Conservation (phyloP, 2,888 invertebrate genomes). For the Mechanitis mazaeus region DNA sequence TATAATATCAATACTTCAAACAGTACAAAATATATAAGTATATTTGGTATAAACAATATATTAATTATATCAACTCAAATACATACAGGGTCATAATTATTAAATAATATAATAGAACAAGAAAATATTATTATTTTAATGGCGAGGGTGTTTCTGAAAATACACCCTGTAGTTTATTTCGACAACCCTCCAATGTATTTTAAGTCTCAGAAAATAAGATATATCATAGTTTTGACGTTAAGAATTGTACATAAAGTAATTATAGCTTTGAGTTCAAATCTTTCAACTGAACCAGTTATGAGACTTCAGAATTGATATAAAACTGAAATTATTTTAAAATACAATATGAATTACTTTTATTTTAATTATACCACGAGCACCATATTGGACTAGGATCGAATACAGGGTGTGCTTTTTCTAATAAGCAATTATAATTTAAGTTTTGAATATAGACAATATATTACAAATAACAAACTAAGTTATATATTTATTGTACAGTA, state of each 20-base stretch:
- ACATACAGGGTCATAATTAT: slow-evolving; percentile 5
- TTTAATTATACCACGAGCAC: neutral
- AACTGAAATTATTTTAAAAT: no score
- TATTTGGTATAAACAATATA: slow-evolving; percentile 1
- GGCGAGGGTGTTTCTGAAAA: no score
- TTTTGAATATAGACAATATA: neutral
- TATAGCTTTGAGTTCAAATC: no score
- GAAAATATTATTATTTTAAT: no score
- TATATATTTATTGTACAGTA: slow-evolving; percentile 3
- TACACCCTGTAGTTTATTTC: neutral
- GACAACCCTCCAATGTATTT: no score
- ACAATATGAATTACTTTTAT: no score
- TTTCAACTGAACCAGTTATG: no score
- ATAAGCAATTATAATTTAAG: slow-evolving; percentile 13
- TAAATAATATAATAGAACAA: neutral
- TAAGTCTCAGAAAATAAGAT: no score
- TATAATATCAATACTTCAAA: neutral
- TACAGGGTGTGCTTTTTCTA: slow-evolving; percentile 23
- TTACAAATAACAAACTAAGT: neutral
- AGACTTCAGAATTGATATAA: no score
- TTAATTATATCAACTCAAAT: neutral
- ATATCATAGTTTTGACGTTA: no score
- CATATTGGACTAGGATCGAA: slow-evolving; percentile 21
- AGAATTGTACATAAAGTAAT: no score
- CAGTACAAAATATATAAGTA: slow-evolving; percentile 6